Evolutionary conservation across 2,797 vertebrate species (phyloP), one percentile per base, ranked within the genome.

Genomic region (Graptemys geographica): DNA sequence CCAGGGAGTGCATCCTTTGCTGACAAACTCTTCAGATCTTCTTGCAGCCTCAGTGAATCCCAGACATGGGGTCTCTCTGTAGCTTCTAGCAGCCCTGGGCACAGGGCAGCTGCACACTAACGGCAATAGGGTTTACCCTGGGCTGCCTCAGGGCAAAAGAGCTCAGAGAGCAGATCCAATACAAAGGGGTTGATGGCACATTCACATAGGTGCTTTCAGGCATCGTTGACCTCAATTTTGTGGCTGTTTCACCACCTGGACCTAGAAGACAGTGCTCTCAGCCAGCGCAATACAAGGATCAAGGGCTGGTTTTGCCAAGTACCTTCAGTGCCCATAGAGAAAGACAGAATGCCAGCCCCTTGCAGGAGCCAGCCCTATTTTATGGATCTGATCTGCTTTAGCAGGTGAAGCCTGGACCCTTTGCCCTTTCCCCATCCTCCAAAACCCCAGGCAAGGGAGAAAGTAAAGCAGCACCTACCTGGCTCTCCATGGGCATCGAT

Each of bases 401-500:
- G n/a, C n/a, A n/a, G n/a, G n/a, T n/a, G n/a, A n/a, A n/a, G n/a
- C n/a, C n/a, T n/a, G n/a, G n/a, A n/a, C n/a, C n/a, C n/a, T n/a
- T n/a, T n/a, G n/a, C n/a, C n/a, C 7, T 11, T n/a, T 33, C 8
- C 37, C 9, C 7, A n/a, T 3, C 59, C 49, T 49, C 19, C 33
- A 44, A 47, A 16, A 15, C 44, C 27, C 12, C 12, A 28, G 41
- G 25, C 11, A 47, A 79, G 84, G 13, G 57, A 9, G 0, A 15
- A 21, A 47, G 7, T 0, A 19, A 88, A 31, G 65, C 82, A 90
- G 81, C 59, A 87, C 89, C 97, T 98, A 99, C 99, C 99, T 97
- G 99, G 98, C 11, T 99, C 98, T 95, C 99, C 98, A 0, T 95
- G 96, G 92, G 89, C 98, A 96, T 99, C 99, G 1, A 99, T 99